Conservation (phyloP, 1,140 invertebrate species). For the Cydia strobilella region DNA sequence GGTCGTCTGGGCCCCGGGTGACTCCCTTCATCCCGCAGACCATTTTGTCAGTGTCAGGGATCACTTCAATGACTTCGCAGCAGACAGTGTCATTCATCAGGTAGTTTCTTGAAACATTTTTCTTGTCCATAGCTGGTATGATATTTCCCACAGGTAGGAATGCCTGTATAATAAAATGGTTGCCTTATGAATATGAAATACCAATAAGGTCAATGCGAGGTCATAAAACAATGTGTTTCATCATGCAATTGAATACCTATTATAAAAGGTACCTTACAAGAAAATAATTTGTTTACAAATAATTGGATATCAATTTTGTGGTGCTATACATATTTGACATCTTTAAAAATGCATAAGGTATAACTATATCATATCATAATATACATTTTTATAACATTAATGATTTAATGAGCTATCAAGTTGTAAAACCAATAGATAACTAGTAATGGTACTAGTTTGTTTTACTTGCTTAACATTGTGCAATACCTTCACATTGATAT, state of each 20-base stretch:
- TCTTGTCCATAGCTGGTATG: constrained; percentile 89
- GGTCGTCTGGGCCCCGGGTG: constrained; percentile 83
- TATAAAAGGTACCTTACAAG: neutral
- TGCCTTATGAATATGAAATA: constrained; percentile 28
- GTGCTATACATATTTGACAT: too few species aligned
- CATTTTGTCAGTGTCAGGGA: constrained; percentile 92
- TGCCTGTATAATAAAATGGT: constrained; percentile 77
- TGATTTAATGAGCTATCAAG: too few species aligned
- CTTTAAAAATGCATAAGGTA: too few species aligned
- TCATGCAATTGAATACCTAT: constrained; percentile 16
- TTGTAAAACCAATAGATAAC: too few species aligned
- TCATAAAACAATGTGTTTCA: constrained; percentile 20
- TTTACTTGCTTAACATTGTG: constrained; percentile 22
- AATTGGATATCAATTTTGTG: too few species aligned
- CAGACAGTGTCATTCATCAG: constrained; percentile 91
- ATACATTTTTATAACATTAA: too few species aligned
- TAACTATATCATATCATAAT: too few species aligned
- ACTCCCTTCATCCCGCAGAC: constrained; percentile 91
- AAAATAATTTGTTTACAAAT: neutral
- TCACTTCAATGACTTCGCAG: constrained; percentile 93
- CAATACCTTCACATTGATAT: constrained; percentile 89
- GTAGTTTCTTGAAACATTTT: constrained; percentile 88
- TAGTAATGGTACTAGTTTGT: too few species aligned
- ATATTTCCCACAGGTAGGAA: constrained; percentile 85
- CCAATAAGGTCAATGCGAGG: neutral